Conservation (phyloP, 2,113 vertebrate genomes). For the Hippotragus niger region DNA sequence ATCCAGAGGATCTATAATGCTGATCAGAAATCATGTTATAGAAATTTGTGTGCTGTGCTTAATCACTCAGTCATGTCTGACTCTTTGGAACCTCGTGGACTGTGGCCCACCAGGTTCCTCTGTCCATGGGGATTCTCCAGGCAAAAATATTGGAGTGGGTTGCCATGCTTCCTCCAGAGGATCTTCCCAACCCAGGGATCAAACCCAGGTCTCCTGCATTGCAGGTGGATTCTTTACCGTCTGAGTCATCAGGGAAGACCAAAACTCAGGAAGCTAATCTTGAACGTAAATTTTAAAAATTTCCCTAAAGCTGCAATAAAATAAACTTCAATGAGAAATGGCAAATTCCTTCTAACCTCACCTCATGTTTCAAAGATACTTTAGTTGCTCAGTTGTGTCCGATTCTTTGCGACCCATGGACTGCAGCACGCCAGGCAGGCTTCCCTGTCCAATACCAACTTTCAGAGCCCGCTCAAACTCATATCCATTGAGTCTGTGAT, state of each 20-base stretch:
- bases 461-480: background rate
- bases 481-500: background rate
- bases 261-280: background rate
- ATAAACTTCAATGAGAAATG: background rate
- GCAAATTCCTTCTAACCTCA: background rate
- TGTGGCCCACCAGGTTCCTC: background rate
- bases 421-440: background rate
- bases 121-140: background rate
- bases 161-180: background rate
- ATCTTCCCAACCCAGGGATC: background rate
- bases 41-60: background rate
- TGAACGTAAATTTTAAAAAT: background rate
- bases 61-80: background rate
- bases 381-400: background rate
- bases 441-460: background rate
- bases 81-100: background rate
- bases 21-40: background rate
- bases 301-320: background rate
- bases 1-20: background rate
- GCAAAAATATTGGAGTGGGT: background rate
- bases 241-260: background rate
- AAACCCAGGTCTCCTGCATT: background rate
- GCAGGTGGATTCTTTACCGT: background rate
- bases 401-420: background rate
- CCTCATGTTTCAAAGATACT: background rate